These are phyloP conservation scores for Dryomyza anilis DNA, from an alignment of 2,888 invertebrate species.

Conservation along the genomic window DNA sequence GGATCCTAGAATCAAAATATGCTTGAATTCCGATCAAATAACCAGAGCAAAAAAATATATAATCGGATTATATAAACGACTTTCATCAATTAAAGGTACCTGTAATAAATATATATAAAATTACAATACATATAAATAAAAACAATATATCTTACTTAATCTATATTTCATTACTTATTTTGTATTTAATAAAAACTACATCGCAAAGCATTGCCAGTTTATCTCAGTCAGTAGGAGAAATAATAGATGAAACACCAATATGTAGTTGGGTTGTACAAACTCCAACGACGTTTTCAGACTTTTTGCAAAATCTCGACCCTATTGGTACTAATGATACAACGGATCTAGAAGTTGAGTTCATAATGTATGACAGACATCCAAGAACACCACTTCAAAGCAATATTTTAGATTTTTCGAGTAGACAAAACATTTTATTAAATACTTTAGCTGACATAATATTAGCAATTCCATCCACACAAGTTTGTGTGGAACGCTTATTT, in stretches of 20 bases:
- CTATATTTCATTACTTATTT: too few species aligned
- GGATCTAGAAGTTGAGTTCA: constrained; percentile 24
- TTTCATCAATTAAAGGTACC: constrained; percentile 23
- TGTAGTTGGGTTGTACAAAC: constrained; percentile 6
- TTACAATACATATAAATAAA: too few species aligned
- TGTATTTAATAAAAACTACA: constrained; percentile 5
- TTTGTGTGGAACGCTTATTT: too few species aligned
- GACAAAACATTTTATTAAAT: too few species aligned
- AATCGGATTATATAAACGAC: constrained; percentile 13
- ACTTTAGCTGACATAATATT: too few species aligned
- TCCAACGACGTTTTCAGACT: constrained; percentile 32
- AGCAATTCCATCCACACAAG: too few species aligned
- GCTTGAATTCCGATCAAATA: constrained; percentile 3
- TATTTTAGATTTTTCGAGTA: too few species aligned
- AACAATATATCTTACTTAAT: too few species aligned
- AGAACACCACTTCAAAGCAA: too few species aligned
- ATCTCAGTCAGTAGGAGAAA: not conserved
- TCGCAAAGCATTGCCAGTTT: not conserved
- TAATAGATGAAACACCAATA: constrained; percentile 19
- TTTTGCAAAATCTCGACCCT: too few species aligned
- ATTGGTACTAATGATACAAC: constrained; percentile 25
- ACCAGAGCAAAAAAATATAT: constrained; percentile 20
- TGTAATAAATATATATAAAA: not conserved
- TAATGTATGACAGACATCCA: too few species aligned
- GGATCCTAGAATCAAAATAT: constrained; percentile 24